Evolutionary conservation across 1,140 invertebrate genomes (phyloP), one percentile per base, ranked within the genome.

Genomic region (Cyphomyrmex costatus): DNA sequence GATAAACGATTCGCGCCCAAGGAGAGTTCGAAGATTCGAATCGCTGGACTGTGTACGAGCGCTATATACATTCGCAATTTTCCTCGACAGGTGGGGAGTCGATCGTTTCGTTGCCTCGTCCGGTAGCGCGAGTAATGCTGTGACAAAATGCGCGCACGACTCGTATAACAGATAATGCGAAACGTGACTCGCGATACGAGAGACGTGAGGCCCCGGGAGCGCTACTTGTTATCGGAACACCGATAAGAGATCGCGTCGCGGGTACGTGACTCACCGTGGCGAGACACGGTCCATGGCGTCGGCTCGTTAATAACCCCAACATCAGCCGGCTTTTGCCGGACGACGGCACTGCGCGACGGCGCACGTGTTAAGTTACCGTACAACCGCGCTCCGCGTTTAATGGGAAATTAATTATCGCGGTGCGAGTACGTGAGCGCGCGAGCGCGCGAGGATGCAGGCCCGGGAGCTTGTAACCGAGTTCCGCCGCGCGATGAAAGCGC

Each of bases 1-100:
- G 89, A 90, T 90, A 90, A 90, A 90, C 77, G 89, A 90, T 83
- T 78, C 80, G 77, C 65, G 66, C 60, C 49, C 8, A 36, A 76
- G 89, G 77, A 60, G 89, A 90, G 73, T 89, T 87, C n/a, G 21
- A 27, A 49, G 63, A 84, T 80, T 2, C 27, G 33, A 76, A 60
- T 49, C 8, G 42, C 19, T 3, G n/a, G 33, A 42, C 8, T 42
- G n/a, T 7, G 8, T 16, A 56, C 12, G 36, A 30, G 19, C 49
- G 51, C 78, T 46, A 27, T 30, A 73, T 73, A 58, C 24, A 61
- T 33, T 73, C 24, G 16, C 33, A 33, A 10, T 58, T 58, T 74
- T 42, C 49, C 14, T 73, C 36, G 14, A 46, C 56, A 24, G n/a
- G 12, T 14, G n/a, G 12, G 1, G 3, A 16, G 19, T n/a, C 30